Percentiles rank a stretch among this genome's conserved stretches.
Evolutionary conservation across 2,797 vertebrate species (phyloP).

Genomic region (Girardinus metallicus): DNA sequence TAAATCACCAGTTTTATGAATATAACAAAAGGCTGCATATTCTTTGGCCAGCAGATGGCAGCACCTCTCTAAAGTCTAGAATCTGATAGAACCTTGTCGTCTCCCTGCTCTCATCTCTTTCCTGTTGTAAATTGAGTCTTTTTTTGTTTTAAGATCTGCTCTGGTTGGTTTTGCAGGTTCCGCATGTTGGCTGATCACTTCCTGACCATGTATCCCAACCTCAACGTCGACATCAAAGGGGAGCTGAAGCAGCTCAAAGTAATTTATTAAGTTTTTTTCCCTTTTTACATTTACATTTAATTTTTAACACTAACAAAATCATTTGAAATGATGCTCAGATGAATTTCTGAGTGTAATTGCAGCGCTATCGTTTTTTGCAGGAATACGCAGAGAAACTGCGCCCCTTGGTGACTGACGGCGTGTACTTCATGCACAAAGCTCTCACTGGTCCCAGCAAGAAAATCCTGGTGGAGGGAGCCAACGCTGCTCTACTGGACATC

Average conservation of each 20-base stretch:
- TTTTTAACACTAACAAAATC: not conserved
- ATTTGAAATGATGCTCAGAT: not conserved
- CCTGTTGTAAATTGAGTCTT: not conserved
- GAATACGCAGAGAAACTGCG: constrained; percentile 76
- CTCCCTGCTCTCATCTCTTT: not conserved
- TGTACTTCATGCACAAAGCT: constrained; percentile 86
- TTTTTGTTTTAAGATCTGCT: not conserved
- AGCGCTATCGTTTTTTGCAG: constrained; percentile 54
- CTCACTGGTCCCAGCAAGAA: constrained; percentile 85
- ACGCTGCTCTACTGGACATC: constrained; percentile 85
- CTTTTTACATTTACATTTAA: not conserved
- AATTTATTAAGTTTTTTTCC: constrained; percentile 13
- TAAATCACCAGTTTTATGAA: not conserved
- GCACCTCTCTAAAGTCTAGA: not conserved
- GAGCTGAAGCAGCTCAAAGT: constrained; percentile 86
- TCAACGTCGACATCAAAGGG: constrained; percentile 76
- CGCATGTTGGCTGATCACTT: constrained; percentile 82
- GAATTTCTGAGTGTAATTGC: not conserved
- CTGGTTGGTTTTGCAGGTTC: constrained; percentile 66
- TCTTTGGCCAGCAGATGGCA: constrained; percentile 49
- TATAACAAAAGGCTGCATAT: not conserved
- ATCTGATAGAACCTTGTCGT: not conserved
- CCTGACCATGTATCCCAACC: constrained; percentile 82
- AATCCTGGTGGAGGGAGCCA: constrained; percentile 87
- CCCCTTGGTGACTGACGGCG: constrained; percentile 85